Evolutionary conservation across 2,888 invertebrate species (phyloP).

Genomic region (Neoitamus cyanurus): DNA sequence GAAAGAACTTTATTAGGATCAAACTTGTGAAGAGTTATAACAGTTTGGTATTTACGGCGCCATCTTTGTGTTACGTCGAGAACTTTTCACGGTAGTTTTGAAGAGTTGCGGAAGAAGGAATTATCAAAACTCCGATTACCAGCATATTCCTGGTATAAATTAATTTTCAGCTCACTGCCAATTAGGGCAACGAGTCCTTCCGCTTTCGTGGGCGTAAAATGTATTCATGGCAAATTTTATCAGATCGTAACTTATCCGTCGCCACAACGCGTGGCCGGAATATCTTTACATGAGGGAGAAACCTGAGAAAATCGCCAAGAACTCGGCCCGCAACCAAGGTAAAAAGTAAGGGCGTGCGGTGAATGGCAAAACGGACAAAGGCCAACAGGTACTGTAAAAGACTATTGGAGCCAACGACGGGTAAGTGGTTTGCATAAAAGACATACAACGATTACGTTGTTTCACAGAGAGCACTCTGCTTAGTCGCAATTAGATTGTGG

Average conservation of each 20-base stretch:
- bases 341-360: not conserved
- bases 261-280: not conserved
- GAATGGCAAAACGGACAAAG: not conserved
- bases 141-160: not conserved
- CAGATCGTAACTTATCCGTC: constrained; percentile 1
- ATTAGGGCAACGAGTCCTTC: not conserved
- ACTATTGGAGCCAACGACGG: not conserved
- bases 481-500: not conserved
- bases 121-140: not conserved
- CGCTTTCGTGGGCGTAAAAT: not conserved
- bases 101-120: not conserved
- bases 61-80: no score
- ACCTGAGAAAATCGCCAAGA: not conserved
- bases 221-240: not conserved
- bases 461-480: not conserved
- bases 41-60: no score
- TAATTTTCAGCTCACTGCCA: not conserved
- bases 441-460: not conserved
- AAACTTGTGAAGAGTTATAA: no score
- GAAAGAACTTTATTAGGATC: no score
- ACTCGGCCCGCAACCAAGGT: not conserved
- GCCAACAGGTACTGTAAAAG: not conserved
- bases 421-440: not conserved
- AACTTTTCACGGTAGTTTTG: no score
- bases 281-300: not conserved